phyloP scores from a whole-genome alignment of 1,140 invertebrate species.

The Muscidifurax raptorellus region DNA sequence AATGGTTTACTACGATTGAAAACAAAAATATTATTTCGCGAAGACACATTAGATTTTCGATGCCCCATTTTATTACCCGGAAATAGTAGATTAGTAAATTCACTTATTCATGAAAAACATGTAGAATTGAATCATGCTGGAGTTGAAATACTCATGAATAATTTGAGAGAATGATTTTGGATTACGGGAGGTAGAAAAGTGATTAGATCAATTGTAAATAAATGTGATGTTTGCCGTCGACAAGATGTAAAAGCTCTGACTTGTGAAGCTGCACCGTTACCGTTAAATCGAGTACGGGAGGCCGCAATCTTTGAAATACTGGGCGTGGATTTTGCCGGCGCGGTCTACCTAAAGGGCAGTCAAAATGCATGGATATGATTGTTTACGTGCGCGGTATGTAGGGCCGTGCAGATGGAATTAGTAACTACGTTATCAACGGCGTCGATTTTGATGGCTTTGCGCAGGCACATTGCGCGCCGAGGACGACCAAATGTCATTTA shows the following conservation, averaged over 20 bases:
- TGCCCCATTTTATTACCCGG: constrained; percentile 51
- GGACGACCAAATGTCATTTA: too few relatives aligned
- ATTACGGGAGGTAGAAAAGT: constrained; percentile 24
- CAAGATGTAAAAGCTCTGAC: constrained; percentile 23
- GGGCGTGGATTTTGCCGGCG: constrained; percentile 58
- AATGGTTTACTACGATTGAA: background rate
- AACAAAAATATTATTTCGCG: background rate
- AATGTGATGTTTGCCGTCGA: constrained; percentile 36
- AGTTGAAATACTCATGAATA: constrained; percentile 11
- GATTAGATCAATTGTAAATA: constrained; percentile 27
- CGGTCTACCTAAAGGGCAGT: constrained; percentile 52
- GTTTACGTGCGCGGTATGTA: constrained; percentile 60
- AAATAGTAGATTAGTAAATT: background rate
- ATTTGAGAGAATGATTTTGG: constrained; percentile 44
- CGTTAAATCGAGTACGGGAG: constrained; percentile 53
- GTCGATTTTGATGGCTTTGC: constrained; percentile 53
- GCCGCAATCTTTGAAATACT: constrained; percentile 54
- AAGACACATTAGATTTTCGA: constrained; percentile 25
- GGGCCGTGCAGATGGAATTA: constrained; percentile 61
- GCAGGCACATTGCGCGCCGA: too few relatives aligned
- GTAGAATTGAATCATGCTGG: background rate
- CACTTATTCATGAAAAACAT: constrained; percentile 15
- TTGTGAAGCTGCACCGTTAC: constrained; percentile 52
- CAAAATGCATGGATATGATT: constrained; percentile 61
- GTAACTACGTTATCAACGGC: constrained; percentile 54